These are phyloP conservation scores for Achlya flavicornis DNA, from an alignment of 2,888 invertebrate genomes.

Conservation along the genomic window DNA sequence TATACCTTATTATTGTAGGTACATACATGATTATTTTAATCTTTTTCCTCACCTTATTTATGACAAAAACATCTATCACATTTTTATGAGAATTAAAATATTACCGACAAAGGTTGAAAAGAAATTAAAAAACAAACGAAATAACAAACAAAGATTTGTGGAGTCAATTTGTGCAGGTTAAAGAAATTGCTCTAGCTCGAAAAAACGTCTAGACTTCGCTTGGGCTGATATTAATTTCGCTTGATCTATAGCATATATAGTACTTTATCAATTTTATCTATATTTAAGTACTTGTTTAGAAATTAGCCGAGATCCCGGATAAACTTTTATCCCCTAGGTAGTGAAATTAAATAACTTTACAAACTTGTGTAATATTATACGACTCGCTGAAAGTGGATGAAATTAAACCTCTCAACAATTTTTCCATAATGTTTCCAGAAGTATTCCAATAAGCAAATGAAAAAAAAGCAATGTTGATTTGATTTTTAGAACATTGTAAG, in stretches of 20 bases:
- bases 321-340: constrained; percentile 56
- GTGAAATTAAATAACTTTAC: constrained; percentile 67
- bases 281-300: constrained; percentile 35
- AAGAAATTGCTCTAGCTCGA: too few relatives aligned
- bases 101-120: too few relatives aligned
- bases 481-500: constrained; percentile 15
- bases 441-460: constrained; percentile 62
- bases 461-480: constrained; percentile 19
- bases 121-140: too few relatives aligned
- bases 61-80: too few relatives aligned
- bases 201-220: too few relatives aligned
- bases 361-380: constrained; percentile 59
- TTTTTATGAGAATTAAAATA: too few relatives aligned
- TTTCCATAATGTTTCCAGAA: constrained; percentile 56
- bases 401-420: constrained; percentile 57
- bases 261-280: background rate
- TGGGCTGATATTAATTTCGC: too few relatives aligned
- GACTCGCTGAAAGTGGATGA: constrained; percentile 47
- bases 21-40: too few relatives aligned
- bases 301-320: constrained; percentile 41
- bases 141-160: too few relatives aligned
- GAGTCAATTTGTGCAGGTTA: too few relatives aligned
- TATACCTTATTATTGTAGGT: too few relatives aligned
- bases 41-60: too few relatives aligned
- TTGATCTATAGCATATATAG: background rate